phyloP scores from a whole-genome alignment of 2,888 invertebrate species.

The Agrilus mali region DNA sequence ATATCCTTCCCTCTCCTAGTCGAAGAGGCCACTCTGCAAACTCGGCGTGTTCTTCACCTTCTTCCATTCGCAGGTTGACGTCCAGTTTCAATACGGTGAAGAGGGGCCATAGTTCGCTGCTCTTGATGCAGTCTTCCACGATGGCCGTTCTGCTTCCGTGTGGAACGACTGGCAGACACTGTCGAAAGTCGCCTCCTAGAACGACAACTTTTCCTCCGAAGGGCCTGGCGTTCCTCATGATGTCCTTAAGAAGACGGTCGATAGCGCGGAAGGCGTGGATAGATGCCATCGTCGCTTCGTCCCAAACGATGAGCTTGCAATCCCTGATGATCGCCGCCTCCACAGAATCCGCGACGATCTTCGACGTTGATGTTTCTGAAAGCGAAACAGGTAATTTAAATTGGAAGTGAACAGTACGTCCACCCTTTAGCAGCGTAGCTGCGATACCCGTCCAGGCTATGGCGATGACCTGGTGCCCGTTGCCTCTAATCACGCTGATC shows the following conservation, averaged over 20 bases:
- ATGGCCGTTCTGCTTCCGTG: conserved; percentile 5
- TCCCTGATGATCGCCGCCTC: conserved; percentile 5
- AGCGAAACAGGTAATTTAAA: too few species aligned
- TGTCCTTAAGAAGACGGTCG: conserved; percentile 5
- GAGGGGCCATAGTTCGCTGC: conserved; percentile 7
- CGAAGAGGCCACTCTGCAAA: conserved; percentile 8
- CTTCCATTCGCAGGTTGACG: conserved; percentile 8
- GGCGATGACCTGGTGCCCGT: too few species aligned
- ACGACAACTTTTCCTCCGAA: conserved; percentile 12
- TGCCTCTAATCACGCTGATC: too few species aligned
- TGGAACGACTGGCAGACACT: conserved; percentile 11
- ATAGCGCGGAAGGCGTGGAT: conserved; percentile 7
- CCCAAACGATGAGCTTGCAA: conserved; percentile 10
- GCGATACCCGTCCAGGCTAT: too few species aligned
- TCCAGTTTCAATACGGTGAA: conserved; percentile 6
- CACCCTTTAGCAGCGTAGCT: too few species aligned
- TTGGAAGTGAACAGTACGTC: too few species aligned
- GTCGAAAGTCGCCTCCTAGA: conserved; percentile 15
- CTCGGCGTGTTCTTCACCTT: neutral
- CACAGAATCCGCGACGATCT: too few species aligned
- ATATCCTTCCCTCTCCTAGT: conserved; percentile 3
- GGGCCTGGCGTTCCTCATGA: conserved; percentile 3
- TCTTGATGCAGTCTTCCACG: conserved; percentile 7
- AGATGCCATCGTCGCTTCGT: conserved; percentile 11
- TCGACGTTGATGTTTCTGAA: too few species aligned